Conservation (phyloP, 2,888 invertebrate species). For the Entomobrya multifasciata region DNA sequence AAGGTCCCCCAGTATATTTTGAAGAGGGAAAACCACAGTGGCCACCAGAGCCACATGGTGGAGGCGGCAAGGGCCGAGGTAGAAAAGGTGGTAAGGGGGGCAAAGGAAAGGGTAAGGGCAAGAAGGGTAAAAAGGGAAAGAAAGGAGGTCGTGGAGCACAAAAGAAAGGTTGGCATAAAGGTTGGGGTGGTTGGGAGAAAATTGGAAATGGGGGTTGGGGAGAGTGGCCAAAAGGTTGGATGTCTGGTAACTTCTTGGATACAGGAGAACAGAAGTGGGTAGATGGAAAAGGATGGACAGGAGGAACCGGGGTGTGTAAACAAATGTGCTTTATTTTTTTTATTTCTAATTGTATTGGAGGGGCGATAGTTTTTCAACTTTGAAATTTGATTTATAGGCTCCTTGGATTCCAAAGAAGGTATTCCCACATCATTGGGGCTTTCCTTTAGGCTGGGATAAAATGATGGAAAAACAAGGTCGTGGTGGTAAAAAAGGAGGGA, state of each 20-base stretch:
- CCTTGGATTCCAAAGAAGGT: slow-evolving; percentile 64
- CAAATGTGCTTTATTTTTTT: no score
- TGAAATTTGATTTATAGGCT: slow-evolving; percentile 47
- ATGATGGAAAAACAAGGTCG: slow-evolving; percentile 54
- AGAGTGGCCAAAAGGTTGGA: slow-evolving; percentile 71
- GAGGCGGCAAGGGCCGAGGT: slow-evolving; percentile 1
- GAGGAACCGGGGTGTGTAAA: slow-evolving; percentile 63
- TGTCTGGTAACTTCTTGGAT: slow-evolving; percentile 50
- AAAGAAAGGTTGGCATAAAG: slow-evolving; percentile 21
- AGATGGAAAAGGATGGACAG: slow-evolving; percentile 71
- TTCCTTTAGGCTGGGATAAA: slow-evolving; percentile 64
- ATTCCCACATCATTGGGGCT: slow-evolving; percentile 63
- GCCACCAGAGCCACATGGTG: slow-evolving; percentile 54
- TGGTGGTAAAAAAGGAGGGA: slow-evolving; percentile 37
- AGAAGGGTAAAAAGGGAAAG: slow-evolving; percentile 49
- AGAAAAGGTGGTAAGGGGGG: slow-evolving; percentile 41
- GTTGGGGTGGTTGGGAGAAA: slow-evolving; percentile 63
- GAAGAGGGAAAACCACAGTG: slow-evolving; percentile 59
- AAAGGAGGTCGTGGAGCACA: slow-evolving; percentile 29
- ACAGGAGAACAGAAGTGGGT: slow-evolving; percentile 68
- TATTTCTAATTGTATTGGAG: no score
- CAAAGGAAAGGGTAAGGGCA: slow-evolving; percentile 33
- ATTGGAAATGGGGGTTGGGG: slow-evolving; percentile 70
- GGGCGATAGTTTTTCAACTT: no score
- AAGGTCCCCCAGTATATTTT: slow-evolving; percentile 64